phyloP scores from a whole-genome alignment of 2,888 invertebrate species.

The Camponotus fellah region DNA sequence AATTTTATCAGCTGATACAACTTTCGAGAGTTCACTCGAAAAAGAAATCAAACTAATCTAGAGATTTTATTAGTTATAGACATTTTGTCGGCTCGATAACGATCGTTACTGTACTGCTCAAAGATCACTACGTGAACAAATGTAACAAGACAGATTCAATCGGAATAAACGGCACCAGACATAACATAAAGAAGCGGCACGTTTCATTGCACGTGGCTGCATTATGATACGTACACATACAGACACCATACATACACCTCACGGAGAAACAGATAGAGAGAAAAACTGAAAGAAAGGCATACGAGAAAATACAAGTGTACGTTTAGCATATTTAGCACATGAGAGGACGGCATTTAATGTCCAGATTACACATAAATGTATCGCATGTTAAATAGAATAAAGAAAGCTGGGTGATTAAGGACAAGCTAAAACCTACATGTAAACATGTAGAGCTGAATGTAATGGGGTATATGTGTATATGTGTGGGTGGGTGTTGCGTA shows the following conservation, averaged over 20 bases:
- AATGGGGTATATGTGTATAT: slow-evolving; percentile 2
- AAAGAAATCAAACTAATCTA: slow-evolving; percentile 5
- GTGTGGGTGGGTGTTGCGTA: neutral
- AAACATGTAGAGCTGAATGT: slow-evolving; percentile 60
- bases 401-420: slow-evolving; percentile 65
- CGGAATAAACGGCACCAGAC: slow-evolving; percentile 23
- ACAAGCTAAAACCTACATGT: slow-evolving; percentile 53
- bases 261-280: slow-evolving; percentile 31
- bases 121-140: slow-evolving; percentile 14
- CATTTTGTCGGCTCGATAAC: slow-evolving; percentile 7
- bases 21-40: neutral
- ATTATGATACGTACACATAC: slow-evolving; percentile 22
- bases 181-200: slow-evolving; percentile 57
- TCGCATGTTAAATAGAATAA: neutral
- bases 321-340: slow-evolving; percentile 34
- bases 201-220: slow-evolving; percentile 46
- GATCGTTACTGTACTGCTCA: slow-evolving; percentile 11
- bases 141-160: slow-evolving; percentile 36
- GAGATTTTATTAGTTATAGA: neutral
- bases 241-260: slow-evolving; percentile 38
- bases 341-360: slow-evolving; percentile 13
- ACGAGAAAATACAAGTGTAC: slow-evolving; percentile 36
- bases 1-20: neutral
- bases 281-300: slow-evolving; percentile 40
- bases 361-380: slow-evolving; percentile 16